A percentile compares a stretch with the other conserved stretches of the same genome.
These are phyloP conservation scores for Centropus unirufus DNA, from an alignment of 2,113 vertebrate species.

Conservation along the genomic window DNA sequence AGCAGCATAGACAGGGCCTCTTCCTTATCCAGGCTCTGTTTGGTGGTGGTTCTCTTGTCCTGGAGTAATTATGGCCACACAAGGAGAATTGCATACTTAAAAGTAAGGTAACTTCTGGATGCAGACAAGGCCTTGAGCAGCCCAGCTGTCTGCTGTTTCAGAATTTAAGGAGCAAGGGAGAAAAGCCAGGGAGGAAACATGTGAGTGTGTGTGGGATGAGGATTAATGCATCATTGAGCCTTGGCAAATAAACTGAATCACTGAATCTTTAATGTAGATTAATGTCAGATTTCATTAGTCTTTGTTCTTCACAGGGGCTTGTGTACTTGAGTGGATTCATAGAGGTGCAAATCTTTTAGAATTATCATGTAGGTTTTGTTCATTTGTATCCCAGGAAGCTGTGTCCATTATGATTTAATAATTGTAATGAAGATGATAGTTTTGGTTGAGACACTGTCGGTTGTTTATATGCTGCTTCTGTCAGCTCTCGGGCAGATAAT, in stretches of 20 bases:
- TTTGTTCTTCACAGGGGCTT: constrained; percentile 44
- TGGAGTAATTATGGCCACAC: neutral
- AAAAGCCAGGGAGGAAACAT: constrained; percentile 27
- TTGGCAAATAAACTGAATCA: constrained; percentile 63
- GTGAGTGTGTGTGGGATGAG: constrained; percentile 51
- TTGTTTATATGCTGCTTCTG: neutral
- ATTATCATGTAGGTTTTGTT: constrained; percentile 26
- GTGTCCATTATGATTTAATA: neutral
- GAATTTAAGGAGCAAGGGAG: constrained; percentile 51
- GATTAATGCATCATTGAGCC: constrained; percentile 67
- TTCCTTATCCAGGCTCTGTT: neutral
- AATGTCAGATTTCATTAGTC: constrained; percentile 71
- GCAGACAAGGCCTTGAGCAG: constrained; percentile 4
- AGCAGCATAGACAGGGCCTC: neutral
- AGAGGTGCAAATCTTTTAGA: neutral
- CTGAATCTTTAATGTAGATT: constrained; percentile 66
- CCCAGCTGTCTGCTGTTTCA: constrained; percentile 7
- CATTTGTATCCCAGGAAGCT: neutral
- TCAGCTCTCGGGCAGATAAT: neutral
- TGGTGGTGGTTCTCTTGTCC: neutral
- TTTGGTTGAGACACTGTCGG: neutral
- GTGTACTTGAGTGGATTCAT: neutral
- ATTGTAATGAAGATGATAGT: neutral
- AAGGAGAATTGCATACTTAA: neutral
- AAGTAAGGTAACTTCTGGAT: neutral